Percentiles rank a stretch among this genome's conserved stretches.
Conservation (phyloP, 1,140 invertebrate genomes). For the Gonioctena quinquepunctata region DNA sequence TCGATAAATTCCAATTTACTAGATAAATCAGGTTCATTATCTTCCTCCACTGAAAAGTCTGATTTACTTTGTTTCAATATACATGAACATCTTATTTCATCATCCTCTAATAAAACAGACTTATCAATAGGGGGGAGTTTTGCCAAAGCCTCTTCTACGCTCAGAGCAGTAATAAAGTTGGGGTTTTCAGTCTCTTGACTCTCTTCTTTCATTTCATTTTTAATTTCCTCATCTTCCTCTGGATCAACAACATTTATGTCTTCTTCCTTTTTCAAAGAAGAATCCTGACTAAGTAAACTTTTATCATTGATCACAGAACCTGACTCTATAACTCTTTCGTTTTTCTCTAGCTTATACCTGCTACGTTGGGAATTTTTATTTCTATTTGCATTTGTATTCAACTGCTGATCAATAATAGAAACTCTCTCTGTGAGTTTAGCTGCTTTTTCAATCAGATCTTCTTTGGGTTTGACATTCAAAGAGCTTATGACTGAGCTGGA, state of each 20-base stretch:
- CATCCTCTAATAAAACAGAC: constrained; percentile 26
- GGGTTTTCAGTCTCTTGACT: constrained; percentile 35
- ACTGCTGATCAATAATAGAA: constrained; percentile 53
- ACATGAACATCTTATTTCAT: constrained; percentile 38
- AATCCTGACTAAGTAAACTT: constrained; percentile 22
- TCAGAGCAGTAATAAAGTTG: constrained; percentile 30
- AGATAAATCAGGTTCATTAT: constrained; percentile 26
- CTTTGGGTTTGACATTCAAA: constrained; percentile 35
- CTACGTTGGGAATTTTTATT: constrained; percentile 47
- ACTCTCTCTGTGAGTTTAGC: constrained; percentile 53
- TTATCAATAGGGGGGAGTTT: constrained; percentile 48
- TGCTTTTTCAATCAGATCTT: constrained; percentile 51
- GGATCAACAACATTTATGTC: constrained; percentile 17
- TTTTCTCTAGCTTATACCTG: constrained; percentile 27
- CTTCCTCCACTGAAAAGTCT: constrained; percentile 28
- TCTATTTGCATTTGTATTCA: constrained; percentile 49
- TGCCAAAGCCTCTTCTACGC: constrained; percentile 45
- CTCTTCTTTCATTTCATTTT: constrained; percentile 33
- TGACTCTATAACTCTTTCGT: constrained; percentile 45
- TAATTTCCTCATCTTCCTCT: constrained; percentile 36
- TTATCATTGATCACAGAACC: constrained; percentile 48
- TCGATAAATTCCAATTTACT: constrained; percentile 38
- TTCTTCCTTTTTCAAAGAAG: constrained; percentile 24
- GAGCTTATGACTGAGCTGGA: constrained; percentile 17
- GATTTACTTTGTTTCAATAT: constrained; percentile 40